Percentiles rank a stretch among this genome's conserved stretches.
These are phyloP conservation scores for human (Homo sapiens) DNA, from an alignment of 2,113 vertebrate species.

Conservation along the genomic window DNA sequence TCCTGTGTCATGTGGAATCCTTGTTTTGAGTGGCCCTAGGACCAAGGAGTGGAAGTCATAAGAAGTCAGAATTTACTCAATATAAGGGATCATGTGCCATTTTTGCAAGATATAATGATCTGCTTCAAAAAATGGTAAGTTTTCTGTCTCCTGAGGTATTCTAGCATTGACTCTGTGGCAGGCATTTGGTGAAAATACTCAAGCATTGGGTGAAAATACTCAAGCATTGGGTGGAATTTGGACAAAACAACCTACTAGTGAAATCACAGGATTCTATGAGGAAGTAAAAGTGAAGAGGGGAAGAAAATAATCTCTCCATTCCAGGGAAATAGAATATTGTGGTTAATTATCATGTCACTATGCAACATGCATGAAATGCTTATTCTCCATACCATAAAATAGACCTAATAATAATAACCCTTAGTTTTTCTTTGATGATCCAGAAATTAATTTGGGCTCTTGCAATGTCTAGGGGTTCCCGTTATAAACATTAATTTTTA, in stretches of 20 bases:
- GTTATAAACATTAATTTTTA: background rate
- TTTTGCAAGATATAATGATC: background rate
- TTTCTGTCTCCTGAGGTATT: background rate
- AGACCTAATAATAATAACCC: background rate
- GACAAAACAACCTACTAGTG: background rate
- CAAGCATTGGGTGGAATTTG: background rate
- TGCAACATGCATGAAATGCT: background rate
- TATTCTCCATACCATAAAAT: background rate
- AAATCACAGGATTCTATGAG: background rate
- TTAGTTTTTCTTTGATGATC: conserved; percentile 8
- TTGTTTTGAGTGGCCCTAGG: background rate
- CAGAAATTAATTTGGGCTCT: background rate
- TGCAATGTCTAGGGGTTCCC: background rate
- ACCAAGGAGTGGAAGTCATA: background rate
- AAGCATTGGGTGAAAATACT: background rate
- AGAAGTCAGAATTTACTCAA: background rate
- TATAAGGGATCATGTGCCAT: background rate
- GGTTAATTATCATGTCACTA: background rate
- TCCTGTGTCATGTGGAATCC: background rate
- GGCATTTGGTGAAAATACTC: background rate
- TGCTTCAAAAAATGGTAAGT: background rate
- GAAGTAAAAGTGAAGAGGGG: background rate
- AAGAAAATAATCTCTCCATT: background rate
- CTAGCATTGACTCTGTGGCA: background rate
- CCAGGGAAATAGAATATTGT: background rate